Base-by-base conservation (phyloP, 2,797 vertebrate species). In the Calcarius lapponicus region DNA sequence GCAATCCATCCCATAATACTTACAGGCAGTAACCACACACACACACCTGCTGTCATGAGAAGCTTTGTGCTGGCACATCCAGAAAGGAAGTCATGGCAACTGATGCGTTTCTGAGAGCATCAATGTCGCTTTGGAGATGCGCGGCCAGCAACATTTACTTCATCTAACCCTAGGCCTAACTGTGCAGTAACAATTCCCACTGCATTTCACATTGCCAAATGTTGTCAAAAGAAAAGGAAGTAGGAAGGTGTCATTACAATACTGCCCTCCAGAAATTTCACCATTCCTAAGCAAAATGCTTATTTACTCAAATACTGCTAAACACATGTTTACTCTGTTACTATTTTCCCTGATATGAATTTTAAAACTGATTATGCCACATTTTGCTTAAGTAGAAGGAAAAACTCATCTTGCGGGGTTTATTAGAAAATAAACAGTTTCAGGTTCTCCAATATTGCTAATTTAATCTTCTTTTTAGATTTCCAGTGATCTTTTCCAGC, bases 121-220 rank as follows among this genome's bases (percentile, higher is more conserved):
- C n/a, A 14, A 2, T 21, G 54, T 11, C 0, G 0, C 62, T 66
- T n/a, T 1, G 2, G 34, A 86, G 74, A 57, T 21, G 17, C 2
- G 10, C 0, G 2, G 48, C 36, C 56, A 36, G 25, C 14, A 69
- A 50, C 7, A 6, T 32, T 47, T 9, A 71, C 42, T 43, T 84
- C 65, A 17, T 9, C 34, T 43, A 60, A 74, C 16, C 8, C 57
- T 8, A 42, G 50, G 50, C 29, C 32, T 36, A 71, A 18, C 64
- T 25, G 45, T 2, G 6, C 53, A 62, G 11, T 32, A 66, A 26
- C 7, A 0, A 83, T 26, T 71, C 32, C 45, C 38, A 31, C n/a
- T 74, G 45, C 34, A 43, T 31, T 62, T 45, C 61, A 47, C 12
- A 3, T 76, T 72, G 57, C 47, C 75, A 85, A 47, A 10, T 21